Conservation (phyloP, 2,113 vertebrate species). For the Tapirus terrestris region DNA sequence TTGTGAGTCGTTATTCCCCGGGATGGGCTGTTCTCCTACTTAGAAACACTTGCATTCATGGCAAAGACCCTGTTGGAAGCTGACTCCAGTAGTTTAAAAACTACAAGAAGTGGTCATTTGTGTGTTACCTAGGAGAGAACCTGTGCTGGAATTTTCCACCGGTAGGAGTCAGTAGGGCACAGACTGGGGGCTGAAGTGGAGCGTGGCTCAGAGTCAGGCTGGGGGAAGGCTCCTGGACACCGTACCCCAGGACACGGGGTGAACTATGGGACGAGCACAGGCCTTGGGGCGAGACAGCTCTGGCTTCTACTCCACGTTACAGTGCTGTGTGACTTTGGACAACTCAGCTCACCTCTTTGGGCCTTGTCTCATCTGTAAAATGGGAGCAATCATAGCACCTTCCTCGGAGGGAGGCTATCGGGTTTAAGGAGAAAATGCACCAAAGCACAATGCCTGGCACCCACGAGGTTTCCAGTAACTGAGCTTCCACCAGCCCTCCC, state of each 20-base stretch:
- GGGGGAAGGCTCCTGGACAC: not conserved
- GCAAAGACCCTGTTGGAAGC: not conserved
- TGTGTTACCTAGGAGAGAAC: not conserved
- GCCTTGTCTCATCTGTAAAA: not conserved
- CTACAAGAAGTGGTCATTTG: not conserved
- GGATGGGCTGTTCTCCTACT: not conserved
- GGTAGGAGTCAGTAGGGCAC: not conserved
- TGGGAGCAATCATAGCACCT: not conserved
- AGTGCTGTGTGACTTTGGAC: not conserved
- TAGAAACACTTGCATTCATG: not conserved
- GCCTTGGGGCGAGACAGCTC: not conserved
- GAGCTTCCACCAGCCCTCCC: not conserved
- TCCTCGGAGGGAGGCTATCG: not conserved
- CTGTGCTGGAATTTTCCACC: not conserved
- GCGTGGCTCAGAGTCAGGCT: not conserved
- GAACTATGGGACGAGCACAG: not conserved
- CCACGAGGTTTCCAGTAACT: not conserved
- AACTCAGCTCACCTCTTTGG: not conserved
- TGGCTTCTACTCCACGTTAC: not conserved
- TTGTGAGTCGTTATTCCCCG: not conserved
- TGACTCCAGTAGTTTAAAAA: not conserved
- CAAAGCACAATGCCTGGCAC: not conserved
- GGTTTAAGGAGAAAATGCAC: not conserved
- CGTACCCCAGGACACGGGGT: accelerated
- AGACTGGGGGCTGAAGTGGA: not conserved